Evolutionary conservation across 2,888 invertebrate species (phyloP), one percentile per base, ranked within the genome.

Genomic region (Halocaridina rubra): DNA sequence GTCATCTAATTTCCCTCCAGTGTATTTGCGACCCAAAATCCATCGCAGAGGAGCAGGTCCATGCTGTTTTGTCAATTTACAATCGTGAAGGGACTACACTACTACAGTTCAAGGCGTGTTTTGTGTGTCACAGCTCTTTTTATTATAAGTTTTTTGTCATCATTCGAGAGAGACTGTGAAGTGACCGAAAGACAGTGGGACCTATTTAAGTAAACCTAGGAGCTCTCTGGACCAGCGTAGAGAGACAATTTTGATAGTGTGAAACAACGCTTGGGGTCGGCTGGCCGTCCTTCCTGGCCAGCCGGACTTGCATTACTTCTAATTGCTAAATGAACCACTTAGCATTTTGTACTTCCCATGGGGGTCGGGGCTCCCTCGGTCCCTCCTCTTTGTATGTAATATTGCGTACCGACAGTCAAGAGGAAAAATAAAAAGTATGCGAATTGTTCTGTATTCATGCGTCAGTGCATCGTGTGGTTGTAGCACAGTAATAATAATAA

Each of bases 311-410:
- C 82, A 84, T 84, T 77, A 77, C 77, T 82, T 84, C 75, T 69
- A 64, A 84, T 76, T 85, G 80, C 80, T 85, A 85, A 80, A 85
- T 81, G 80, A 85, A 81, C 85, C 85, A 85, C 76, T 85, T 85
- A 85, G 85, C 85, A 85, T 85, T 85, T 85, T 85, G 80, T 85
- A 85, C 85, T 85, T 81, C 77, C 78, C 80, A 80, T 75, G 39
- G n/a, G 80, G 85, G 82, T 77, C 78, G 29, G 78, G 82, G 82
- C 77, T 84, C 78, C 80, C 82, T 84, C 78, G 82, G 77, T 84
- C 82, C 82, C 78, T 19, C 77, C 82, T 78, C 82, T 78, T 77
- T 84, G 82, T 84, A 84, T 78, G 82, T 84, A 84, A 78, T 72
- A 77, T 84, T 84, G 78, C 82, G 78, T 84, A 84, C 57, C 72